Base-by-base conservation (phyloP, 2,888 invertebrate genomes). In the Lepidonotus clava region DNA sequence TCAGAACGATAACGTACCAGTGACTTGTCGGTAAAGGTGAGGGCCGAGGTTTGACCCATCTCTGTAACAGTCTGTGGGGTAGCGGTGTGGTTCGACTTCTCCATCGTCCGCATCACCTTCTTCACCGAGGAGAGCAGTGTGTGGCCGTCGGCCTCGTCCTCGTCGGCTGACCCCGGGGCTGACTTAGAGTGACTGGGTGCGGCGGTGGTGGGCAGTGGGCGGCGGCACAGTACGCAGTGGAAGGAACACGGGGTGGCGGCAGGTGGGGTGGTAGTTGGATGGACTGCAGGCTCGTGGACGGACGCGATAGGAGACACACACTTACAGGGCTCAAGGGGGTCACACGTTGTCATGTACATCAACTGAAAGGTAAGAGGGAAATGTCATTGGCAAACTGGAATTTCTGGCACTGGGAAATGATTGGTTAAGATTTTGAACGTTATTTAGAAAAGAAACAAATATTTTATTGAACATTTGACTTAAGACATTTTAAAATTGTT, bases 91-190 rank as follows among this genome's bases (percentile, higher is more conserved):
- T 5, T 1, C 5, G n/a, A 14, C 32, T 24, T 32, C 32, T 66
- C 66, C 66, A 66, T 66, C 11, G n/a, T 66, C 1, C 66, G 66
- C 66, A 66, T 66, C 66, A 66, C 66, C 66, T 66, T 4, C 14
- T n/a, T 5, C 8, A n/a, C 8, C 56, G n/a, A 56, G 18, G 66
- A 24, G 28, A 66, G 66, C 28, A 66, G 32, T 4, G 66, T 66
- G 5, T 24, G 66, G 32, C 66, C 32, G 28, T 32, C 2, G 0
- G n/a, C n/a, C 5, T 32, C 66, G 14, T 66, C 66, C 28, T 34
- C 36, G 14, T 34, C 38, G 4, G 41, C 80, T 18, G 80, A 80
- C 46, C 24, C 14, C 46, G 38, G 38, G 38, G 6, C 1, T 76
- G 38, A n/a, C 21, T n/a, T n/a, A n/a, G 24, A 28, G 8, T 4